Percentiles rank a stretch among this genome's conserved stretches.
These are phyloP conservation scores for Oryzias celebensis DNA, from an alignment of 2,113 vertebrate genomes.

Conservation along the genomic window DNA sequence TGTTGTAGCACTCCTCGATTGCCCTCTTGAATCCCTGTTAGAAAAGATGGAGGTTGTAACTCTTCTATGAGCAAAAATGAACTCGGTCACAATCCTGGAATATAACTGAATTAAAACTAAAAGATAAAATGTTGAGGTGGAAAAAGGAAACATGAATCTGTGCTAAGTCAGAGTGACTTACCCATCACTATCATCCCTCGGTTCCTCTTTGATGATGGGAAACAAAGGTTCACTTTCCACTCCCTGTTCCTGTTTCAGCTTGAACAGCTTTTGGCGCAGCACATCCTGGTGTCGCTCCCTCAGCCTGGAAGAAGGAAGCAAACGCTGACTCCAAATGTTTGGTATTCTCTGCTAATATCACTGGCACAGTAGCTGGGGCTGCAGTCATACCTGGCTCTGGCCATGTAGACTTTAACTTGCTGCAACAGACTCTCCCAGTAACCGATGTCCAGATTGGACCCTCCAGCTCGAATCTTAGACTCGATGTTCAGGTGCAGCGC, in stretches of 20 bases:
- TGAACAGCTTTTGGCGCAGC: constrained; percentile 94
- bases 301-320: constrained; percentile 75
- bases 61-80: no score
- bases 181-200: constrained; percentile 68
- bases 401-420: constrained; percentile 95
- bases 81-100: neutral
- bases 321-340: neutral
- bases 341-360: neutral
- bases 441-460: constrained; percentile 94
- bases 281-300: constrained; percentile 96
- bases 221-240: constrained; percentile 94
- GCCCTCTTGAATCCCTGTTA: constrained; percentile 10
- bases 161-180: constrained; percentile 42
- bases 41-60: neutral
- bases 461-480: constrained; percentile 88
- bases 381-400: constrained; percentile 85
- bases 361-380: neutral
- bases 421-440: constrained; percentile 98
- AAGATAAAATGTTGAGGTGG: neutral
- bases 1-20: neutral
- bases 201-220: constrained; percentile 89
- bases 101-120: neutral
- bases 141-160: neutral
- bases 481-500: constrained; percentile 93
- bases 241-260: constrained; percentile 96